These are phyloP conservation scores for Liopterus haemorrhoidalis DNA, from an alignment of 2,888 invertebrate genomes.

Conservation along the genomic window DNA sequence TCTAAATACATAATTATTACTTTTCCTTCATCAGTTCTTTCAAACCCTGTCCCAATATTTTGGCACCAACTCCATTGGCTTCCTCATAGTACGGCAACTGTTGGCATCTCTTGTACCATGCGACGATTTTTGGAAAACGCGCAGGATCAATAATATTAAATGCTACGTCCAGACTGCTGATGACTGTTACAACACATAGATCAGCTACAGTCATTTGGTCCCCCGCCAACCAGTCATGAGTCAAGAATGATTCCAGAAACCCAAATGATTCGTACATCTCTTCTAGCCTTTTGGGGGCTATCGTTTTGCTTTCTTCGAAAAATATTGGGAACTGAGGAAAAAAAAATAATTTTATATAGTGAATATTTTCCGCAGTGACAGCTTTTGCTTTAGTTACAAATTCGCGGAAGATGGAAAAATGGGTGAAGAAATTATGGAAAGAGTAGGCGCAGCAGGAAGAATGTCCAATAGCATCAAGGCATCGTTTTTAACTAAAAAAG, in stretches of 20 bases:
- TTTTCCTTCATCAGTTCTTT: no score
- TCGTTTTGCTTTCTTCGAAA: constrained; percentile 26
- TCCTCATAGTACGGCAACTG: constrained; percentile 40
- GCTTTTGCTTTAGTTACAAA: no score
- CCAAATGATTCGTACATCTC: constrained; percentile 45
- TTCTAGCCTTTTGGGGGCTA: constrained; percentile 37
- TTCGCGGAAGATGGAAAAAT: no score
- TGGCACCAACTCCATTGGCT: constrained; percentile 32
- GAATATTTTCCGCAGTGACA: no score
- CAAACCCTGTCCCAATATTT: no score
- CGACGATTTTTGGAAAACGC: constrained; percentile 41
- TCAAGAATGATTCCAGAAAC: constrained; percentile 48
- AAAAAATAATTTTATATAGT: no score
- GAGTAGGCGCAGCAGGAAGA: no score
- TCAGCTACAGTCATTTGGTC: constrained; percentile 40
- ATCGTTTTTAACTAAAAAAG: no score
- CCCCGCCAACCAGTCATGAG: constrained; percentile 41
- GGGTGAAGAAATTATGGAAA: no score
- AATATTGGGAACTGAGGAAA: constrained; percentile 6
- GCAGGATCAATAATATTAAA: constrained; percentile 44
- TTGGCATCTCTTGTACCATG: constrained; percentile 45
- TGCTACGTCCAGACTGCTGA: constrained; percentile 46
- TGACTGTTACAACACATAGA: constrained; percentile 35
- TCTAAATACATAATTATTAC: no score
- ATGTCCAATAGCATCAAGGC: no score